Base-by-base conservation (phyloP, 2,888 invertebrate species). In the Plutella xylostella region DNA sequence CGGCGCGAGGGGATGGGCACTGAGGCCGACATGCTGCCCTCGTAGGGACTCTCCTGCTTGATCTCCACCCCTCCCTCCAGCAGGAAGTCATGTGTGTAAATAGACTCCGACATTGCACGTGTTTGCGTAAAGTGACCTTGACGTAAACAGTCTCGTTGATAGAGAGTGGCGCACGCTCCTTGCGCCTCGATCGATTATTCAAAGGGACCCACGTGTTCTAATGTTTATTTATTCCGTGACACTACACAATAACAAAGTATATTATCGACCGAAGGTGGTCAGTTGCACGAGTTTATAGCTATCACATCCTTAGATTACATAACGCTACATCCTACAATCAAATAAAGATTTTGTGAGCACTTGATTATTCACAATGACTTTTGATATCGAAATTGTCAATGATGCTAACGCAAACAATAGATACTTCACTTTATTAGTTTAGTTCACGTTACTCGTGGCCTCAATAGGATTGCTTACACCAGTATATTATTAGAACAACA, bases 1-100 rank as follows among this genome's bases (percentile, higher is more conserved):
- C 85, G 85, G 30, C 88, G 76, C 49, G 83, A 77, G 19, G 90
- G 90, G 48, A 90, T 89, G 14, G 89, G 89, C 55, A 90, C 87
- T 48, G 89, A 88, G 37, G 89, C 88, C 28, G 88, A 76, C 73
- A 82, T 73, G 31, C 71, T 68, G 45, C 75, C 51, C 50, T 87
- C 87, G 53, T 72, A 77, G 4, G 73, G 64, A 34, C 86, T 85
- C 67, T 89, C 89, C 65, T 88, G 87, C 68, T 89, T 89, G 54
- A 89, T 86, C 56, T 86, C 82, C 53, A 88, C 76, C 58, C 85
- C 86, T 55, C 86, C 75, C 60, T 89, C 89, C 57, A 88, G 66
- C 69, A 87, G 87, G 73, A 87, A 88, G 64, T 88, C 88, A 67
- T 86, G 83, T 58, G 85, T 82, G 76, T 85, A 88, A 77, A 82